Evolutionary conservation across 2,113 vertebrate species (phyloP).

Genomic region (Thomomys bottae): DNA sequence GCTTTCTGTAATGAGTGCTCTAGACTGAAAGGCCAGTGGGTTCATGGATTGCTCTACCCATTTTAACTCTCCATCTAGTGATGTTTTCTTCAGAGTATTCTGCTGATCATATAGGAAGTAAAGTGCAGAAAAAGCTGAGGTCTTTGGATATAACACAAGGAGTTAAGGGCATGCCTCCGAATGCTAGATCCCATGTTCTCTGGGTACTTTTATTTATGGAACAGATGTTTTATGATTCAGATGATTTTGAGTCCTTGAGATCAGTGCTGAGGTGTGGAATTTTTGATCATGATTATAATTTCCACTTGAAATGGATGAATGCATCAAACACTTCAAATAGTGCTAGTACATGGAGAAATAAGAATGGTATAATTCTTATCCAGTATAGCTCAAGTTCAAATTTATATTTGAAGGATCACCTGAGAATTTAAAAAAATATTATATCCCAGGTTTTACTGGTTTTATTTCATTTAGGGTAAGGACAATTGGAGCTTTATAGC

Average conservation of each 20-base stretch:
- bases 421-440: neutral
- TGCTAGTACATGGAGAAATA: neutral
- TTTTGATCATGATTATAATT: neutral
- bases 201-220: neutral
- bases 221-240: neutral
- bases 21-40: fast-evolving
- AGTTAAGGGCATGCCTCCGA: neutral
- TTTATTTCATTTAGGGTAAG: neutral
- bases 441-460: neutral
- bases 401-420: neutral
- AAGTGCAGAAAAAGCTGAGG: too few species aligned
- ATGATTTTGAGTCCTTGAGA: neutral
- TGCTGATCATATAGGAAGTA: fast-evolving
- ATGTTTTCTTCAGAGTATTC: neutral
- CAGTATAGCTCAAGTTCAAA: neutral
- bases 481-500: neutral
- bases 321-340: neutral
- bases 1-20: neutral
- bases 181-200: neutral
- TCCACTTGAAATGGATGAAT: neutral
- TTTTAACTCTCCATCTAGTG: fast-evolving
- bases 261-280: neutral
- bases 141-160: fast-evolving
- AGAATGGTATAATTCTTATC: neutral
- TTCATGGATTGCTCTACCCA: fast-evolving